These are phyloP conservation scores for Gadopsis marmoratus DNA, from an alignment of 2,797 vertebrate genomes.

Conservation along the genomic window DNA sequence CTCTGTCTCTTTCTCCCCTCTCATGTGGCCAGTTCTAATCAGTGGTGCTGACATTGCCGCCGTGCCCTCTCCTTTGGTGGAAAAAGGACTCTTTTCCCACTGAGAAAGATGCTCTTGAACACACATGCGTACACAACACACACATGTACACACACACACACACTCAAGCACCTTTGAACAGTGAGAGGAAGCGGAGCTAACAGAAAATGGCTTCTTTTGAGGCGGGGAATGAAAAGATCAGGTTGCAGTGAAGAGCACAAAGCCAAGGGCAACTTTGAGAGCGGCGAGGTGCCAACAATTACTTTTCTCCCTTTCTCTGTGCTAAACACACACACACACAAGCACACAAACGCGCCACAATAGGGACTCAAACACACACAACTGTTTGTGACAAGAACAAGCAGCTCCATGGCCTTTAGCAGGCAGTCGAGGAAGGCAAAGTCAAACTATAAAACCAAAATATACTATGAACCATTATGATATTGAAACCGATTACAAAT, in stretches of 20 bases:
- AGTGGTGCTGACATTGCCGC: constrained; percentile 86
- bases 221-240: constrained; percentile 84
- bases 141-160: constrained; percentile 54
- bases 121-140: constrained; percentile 60
- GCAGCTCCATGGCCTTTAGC: constrained; percentile 51
- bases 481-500: constrained; percentile 24
- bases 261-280: constrained; percentile 87
- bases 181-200: constrained; percentile 81
- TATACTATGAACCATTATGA: neutral
- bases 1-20: constrained; percentile 75
- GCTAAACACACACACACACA: constrained; percentile 37
- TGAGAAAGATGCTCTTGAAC: constrained; percentile 82
- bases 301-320: constrained; percentile 77
- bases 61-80: constrained; percentile 87
- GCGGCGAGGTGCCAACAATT: constrained; percentile 80
- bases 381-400: constrained; percentile 66
- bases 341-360: constrained; percentile 39
- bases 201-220: constrained; percentile 86
- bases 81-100: constrained; percentile 85
- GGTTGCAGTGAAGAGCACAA: constrained; percentile 83
- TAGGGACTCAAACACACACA: constrained; percentile 48
- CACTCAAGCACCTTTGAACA: constrained; percentile 84
- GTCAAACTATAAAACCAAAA: constrained; percentile 40
- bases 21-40: constrained; percentile 88
- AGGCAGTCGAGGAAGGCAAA: constrained; percentile 40